Evolutionary conservation across 2,797 vertebrate genomes (phyloP).

Genomic region (Poeciliopsis gracilis): DNA sequence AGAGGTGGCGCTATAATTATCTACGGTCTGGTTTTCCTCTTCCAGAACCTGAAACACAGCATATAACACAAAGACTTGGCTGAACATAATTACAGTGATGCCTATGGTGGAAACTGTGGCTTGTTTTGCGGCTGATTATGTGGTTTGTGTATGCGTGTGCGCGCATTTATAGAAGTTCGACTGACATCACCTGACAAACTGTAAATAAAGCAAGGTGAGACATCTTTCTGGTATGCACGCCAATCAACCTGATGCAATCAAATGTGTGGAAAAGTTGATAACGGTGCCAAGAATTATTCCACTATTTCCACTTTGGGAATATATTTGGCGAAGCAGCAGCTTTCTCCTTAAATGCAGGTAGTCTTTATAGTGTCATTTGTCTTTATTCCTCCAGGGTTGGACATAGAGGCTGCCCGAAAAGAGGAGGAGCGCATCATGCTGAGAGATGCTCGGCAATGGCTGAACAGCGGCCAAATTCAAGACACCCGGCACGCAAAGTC

Average conservation of each 20-base stretch:
- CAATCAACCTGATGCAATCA: not conserved
- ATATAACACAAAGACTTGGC: not conserved
- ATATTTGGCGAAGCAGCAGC: slow-evolving; percentile 24
- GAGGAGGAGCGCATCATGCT: slow-evolving; percentile 98
- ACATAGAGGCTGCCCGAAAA: slow-evolving; percentile 97
- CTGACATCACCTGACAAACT: slow-evolving; percentile 11
- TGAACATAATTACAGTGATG: not conserved
- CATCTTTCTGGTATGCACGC: slow-evolving; percentile 8
- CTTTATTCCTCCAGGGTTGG: slow-evolving; percentile 84
- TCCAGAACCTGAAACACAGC: not conserved
- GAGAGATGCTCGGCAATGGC: slow-evolving; percentile 95
- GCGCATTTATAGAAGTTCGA: not conserved
- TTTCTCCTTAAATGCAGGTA: slow-evolving; percentile 26
- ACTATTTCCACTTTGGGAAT: not conserved
- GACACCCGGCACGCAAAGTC: slow-evolving; percentile 94
- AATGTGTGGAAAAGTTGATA: slow-evolving; percentile 5
- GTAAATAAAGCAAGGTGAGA: slow-evolving; percentile 10
- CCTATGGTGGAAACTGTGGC: not conserved
- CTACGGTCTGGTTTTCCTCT: not conserved
- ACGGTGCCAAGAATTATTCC: not conserved
- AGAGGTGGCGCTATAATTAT: slow-evolving; percentile 2
- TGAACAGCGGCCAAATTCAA: slow-evolving; percentile 95
- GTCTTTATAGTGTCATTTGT: slow-evolving; percentile 2
- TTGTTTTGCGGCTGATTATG: not conserved
- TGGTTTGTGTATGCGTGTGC: too few species aligned